Evolutionary conservation across 2,113 vertebrate species (phyloP).

Genomic region (Coreoperca whiteheadi): DNA sequence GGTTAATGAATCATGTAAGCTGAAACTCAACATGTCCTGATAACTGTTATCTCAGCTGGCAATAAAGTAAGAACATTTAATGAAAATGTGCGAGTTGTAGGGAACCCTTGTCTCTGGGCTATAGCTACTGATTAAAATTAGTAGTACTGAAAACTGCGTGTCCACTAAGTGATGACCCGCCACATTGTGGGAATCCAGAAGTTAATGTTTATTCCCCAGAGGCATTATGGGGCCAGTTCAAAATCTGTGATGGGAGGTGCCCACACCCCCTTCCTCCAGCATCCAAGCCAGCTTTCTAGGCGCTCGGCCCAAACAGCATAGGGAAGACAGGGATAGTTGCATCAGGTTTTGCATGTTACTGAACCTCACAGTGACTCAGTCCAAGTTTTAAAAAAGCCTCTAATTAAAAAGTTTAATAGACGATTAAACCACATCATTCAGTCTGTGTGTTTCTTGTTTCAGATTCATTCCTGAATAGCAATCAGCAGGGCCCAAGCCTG

Average conservation of each 20-base stretch:
- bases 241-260: slow-evolving; percentile 18
- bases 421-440: slow-evolving; percentile 64
- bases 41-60: neutral
- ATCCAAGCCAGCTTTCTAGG: neutral
- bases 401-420: slow-evolving; percentile 71
- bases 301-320: slow-evolving; percentile 1
- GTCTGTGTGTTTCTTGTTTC: slow-evolving; percentile 33
- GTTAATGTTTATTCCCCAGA: slow-evolving; percentile 1
- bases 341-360: slow-evolving; percentile 29
- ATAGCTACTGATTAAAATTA: slow-evolving; percentile 22
- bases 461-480: slow-evolving; percentile 49
- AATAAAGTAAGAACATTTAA: neutral
- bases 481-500: slow-evolving; percentile 51
- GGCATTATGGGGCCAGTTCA: slow-evolving; percentile 19
- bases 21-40: neutral
- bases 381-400: slow-evolving; percentile 39
- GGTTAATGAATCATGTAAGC: neutral
- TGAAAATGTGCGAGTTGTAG: neutral
- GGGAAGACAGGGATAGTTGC: slow-evolving; percentile 4
- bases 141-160: neutral
- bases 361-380: slow-evolving; percentile 26
- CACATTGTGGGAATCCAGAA: slow-evolving; percentile 8
- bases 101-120: neutral
- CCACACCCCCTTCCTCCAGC: slow-evolving; percentile 3
- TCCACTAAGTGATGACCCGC: slow-evolving; percentile 20